These are phyloP conservation scores for Cinclus cinclus DNA, from an alignment of 2,113 vertebrate genomes.

Conservation along the genomic window DNA sequence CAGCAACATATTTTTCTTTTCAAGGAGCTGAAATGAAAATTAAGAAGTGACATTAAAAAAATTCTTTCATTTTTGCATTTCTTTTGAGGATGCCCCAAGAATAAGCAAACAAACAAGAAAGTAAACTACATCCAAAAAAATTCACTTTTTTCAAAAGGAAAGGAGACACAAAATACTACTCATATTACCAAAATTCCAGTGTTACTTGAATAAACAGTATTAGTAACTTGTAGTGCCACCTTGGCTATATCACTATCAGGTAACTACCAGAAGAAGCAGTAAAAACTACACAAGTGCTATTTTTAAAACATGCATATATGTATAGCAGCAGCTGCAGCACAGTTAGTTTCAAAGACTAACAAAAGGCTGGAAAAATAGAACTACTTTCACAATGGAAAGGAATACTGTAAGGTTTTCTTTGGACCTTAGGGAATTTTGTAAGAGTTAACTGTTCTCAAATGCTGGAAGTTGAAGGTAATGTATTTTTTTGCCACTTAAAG, in stretches of 20 bases:
- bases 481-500: neutral
- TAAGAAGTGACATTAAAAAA: neutral
- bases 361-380: neutral
- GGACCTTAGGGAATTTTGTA: neutral
- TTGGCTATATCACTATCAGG: neutral
- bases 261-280: neutral
- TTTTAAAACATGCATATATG: neutral
- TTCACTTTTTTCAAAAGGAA: neutral
- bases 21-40: constrained; percentile 4
- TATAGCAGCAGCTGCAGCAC: neutral
- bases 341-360: neutral
- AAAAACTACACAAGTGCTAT: neutral
- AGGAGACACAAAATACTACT: neutral
- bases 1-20: neutral
- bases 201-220: neutral
- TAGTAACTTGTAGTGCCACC: neutral
- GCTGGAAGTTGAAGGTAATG: neutral
- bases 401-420: neutral
- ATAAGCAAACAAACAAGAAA: neutral
- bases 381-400: neutral
- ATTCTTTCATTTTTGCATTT: neutral
- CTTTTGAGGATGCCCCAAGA: neutral
- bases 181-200: neutral
- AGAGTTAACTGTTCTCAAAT: neutral
- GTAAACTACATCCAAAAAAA: neutral